phyloP scores from a whole-genome alignment of 2,797 vertebrate genomes.

The Coracias cyanogaster region DNA sequence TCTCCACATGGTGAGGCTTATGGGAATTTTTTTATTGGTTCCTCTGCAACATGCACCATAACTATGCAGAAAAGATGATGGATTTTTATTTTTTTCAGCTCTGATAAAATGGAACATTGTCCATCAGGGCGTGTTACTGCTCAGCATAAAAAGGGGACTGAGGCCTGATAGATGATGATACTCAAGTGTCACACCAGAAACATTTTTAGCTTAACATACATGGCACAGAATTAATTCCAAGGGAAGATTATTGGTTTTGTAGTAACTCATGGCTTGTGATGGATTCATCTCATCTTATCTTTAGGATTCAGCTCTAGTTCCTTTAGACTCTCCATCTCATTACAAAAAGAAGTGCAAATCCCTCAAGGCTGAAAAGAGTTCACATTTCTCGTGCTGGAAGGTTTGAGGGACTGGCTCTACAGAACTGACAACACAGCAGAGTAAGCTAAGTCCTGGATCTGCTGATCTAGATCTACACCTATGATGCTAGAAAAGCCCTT shows the following conservation, averaged over 20 bases:
- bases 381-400: neutral
- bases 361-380: neutral
- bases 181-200: neutral
- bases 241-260: fast-evolving
- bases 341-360: neutral
- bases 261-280: neutral
- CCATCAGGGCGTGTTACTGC: neutral
- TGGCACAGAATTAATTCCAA: neutral
- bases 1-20: neutral
- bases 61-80: neutral
- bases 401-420: neutral
- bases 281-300: neutral
- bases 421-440: neutral
- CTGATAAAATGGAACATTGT: neutral
- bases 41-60: neutral
- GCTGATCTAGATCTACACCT: neutral
- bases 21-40: neutral
- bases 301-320: neutral
- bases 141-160: neutral
- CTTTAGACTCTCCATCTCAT: neutral
- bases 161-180: neutral
- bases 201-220: neutral
- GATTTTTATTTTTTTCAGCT: neutral
- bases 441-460: neutral
- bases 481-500: neutral